A percentile compares a stretch with the other conserved stretches of the same genome.
These are phyloP conservation scores for Hetaerina titia DNA, from an alignment of 2,888 invertebrate genomes.

Conservation along the genomic window DNA sequence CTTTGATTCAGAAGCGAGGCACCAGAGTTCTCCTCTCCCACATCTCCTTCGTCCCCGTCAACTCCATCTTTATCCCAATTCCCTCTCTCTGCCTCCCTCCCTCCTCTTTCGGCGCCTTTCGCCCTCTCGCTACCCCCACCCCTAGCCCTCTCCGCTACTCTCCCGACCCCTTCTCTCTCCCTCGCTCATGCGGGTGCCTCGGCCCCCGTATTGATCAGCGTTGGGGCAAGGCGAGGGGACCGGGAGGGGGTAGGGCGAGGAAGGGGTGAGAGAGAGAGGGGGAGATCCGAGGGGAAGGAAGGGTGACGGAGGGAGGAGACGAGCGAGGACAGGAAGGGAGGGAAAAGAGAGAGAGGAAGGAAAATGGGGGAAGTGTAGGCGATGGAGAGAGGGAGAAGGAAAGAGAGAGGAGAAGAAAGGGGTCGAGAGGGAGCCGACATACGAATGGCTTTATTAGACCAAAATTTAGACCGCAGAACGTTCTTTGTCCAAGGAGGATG, in stretches of 20 bases:
- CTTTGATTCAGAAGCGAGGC: too few relatives aligned
- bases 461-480: not conserved
- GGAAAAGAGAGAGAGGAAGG: not conserved
- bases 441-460: constrained; percentile 19
- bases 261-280: not conserved
- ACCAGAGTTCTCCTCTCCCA: not conserved
- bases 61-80: not conserved
- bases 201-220: constrained; percentile 65
- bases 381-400: not conserved
- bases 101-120: not conserved
- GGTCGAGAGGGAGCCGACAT: not conserved
- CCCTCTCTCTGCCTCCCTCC: not conserved
- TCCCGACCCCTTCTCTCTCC: not conserved
- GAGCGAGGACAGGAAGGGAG: not conserved
- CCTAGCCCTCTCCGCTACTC: not conserved
- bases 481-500: not conserved
- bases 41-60: not conserved
- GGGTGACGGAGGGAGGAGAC: not conserved
- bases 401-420: not conserved
- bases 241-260: not conserved
- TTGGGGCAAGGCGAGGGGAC: constrained; percentile 8
- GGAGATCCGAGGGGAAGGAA: too few relatives aligned
- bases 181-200: constrained; percentile 48
- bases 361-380: not conserved
- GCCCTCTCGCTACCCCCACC: not conserved